phyloP scores from a whole-genome alignment of 2,888 invertebrate genomes.

The Tortrix viridana region DNA sequence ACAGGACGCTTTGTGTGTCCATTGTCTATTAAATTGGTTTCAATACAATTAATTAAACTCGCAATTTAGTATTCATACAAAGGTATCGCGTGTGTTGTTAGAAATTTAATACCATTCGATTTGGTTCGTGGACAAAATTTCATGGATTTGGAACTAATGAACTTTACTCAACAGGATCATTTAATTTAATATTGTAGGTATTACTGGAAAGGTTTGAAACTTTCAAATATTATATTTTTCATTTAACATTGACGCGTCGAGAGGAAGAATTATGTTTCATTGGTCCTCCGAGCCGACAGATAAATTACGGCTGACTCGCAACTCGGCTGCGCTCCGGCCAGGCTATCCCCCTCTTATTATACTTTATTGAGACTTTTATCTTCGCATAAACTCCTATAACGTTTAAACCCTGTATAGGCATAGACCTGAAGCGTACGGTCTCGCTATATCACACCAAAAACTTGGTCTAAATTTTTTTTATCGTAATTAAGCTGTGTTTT shows the following conservation, averaged over 20 bases:
- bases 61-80: conserved; percentile 21
- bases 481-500: too few relatives aligned
- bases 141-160: neutral
- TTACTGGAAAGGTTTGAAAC: neutral
- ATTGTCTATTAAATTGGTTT: conserved; percentile 27
- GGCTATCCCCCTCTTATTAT: conserved; percentile 58
- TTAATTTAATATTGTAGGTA: neutral
- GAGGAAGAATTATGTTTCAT: conserved; percentile 45
- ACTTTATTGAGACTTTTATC: conserved; percentile 75
- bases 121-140: conserved; percentile 8
- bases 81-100: conserved; percentile 29
- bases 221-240: conserved; percentile 1
- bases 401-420: conserved; percentile 52
- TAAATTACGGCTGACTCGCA: conserved; percentile 40
- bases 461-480: too few relatives aligned
- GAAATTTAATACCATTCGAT: conserved; percentile 23
- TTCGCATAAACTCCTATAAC: conserved; percentile 69
- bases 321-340: conserved; percentile 12
- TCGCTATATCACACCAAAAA: too few relatives aligned
- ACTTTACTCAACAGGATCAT: neutral
- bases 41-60: conserved; percentile 37
- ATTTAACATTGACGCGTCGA: conserved; percentile 20
- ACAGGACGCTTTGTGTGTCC: conserved; percentile 18
- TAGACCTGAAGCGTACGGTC: neutral
- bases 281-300: conserved; percentile 45